Conservation (phyloP, 1,140 invertebrate genomes). For the Brachionus paranguensis region DNA sequence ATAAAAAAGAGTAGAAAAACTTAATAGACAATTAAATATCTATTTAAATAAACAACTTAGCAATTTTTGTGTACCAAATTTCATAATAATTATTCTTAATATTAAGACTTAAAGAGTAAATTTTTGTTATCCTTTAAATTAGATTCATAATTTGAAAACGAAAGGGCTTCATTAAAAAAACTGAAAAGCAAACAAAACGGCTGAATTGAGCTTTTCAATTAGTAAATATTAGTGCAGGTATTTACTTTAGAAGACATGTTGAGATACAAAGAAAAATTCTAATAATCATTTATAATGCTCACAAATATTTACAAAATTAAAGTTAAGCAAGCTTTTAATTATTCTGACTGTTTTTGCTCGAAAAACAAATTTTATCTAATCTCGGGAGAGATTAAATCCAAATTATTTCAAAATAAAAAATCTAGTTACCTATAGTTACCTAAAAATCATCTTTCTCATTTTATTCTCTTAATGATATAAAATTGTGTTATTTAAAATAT, state of each 20-base stretch:
- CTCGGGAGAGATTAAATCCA: neutral
- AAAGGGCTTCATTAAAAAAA: neutral
- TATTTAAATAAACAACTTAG: no score
- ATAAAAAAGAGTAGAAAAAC: no score
- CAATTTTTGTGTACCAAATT: no score
- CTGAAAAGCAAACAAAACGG: neutral
- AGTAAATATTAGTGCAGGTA: neutral
- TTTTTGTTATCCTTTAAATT: no score
- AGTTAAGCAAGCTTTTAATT: neutral
- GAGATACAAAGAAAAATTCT: neutral
- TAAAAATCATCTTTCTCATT: neutral
- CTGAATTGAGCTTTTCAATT: neutral
- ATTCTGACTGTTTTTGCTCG: neutral
- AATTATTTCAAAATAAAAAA: neutral
- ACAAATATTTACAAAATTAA: neutral
- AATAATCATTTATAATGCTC: neutral
- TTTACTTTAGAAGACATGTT: neutral
- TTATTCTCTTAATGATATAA: neutral
- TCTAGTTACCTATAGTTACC: neutral
- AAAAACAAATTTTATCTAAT: neutral
- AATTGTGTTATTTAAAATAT: slow-evolving; percentile 3
- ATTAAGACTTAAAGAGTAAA: no score
- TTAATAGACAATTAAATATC: no score
- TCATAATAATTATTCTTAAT: no score
- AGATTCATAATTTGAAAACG: neutral